A percentile compares a stretch with the other conserved stretches of the same genome.
These are phyloP conservation scores for Drosophila quinaria DNA, from an alignment of 2,888 invertebrate genomes.

Conservation along the genomic window DNA sequence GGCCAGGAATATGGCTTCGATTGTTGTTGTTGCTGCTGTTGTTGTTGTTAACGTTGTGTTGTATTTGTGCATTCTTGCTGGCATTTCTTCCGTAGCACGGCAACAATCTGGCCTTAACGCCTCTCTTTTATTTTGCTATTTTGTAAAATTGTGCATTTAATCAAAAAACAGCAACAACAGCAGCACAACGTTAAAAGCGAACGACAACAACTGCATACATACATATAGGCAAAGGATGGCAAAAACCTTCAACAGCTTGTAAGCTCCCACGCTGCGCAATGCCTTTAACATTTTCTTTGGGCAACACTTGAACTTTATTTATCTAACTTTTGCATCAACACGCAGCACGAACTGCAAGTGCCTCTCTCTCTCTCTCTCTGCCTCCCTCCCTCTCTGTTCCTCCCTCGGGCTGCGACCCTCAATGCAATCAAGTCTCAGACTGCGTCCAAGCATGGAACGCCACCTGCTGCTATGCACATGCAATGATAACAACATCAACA, in stretches of 20 bases:
- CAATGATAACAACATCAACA: slow-evolving; percentile 30
- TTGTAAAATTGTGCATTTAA: slow-evolving; percentile 78
- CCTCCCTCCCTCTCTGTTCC: not conserved
- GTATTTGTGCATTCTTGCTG: slow-evolving; percentile 28
- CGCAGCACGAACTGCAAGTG: slow-evolving; percentile 57
- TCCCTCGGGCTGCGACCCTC: slow-evolving; percentile 21
- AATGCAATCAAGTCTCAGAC: slow-evolving; percentile 63
- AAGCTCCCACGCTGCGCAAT: slow-evolving; percentile 56
- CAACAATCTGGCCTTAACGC: slow-evolving; percentile 16
- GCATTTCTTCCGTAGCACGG: slow-evolving; percentile 48
- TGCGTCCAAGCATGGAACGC: slow-evolving; percentile 54
- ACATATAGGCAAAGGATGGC: not conserved
- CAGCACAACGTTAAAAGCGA: not conserved
- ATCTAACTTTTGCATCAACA: slow-evolving; percentile 78
- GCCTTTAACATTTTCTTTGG: slow-evolving; percentile 57
- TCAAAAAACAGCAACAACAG: slow-evolving; percentile 37
- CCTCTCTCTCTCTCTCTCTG: not conserved
- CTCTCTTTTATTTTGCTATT: slow-evolving; percentile 27
- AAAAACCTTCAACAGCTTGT: slow-evolving; percentile 15
- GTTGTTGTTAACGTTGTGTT: slow-evolving; percentile 2
- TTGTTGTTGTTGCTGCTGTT: slow-evolving; percentile 15
- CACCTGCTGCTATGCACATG: slow-evolving; percentile 65
- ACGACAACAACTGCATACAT: not conserved
- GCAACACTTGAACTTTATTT: slow-evolving; percentile 74
- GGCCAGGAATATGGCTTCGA: slow-evolving; percentile 15